These are phyloP conservation scores for Forbesichthys papilliferus DNA, from an alignment of 2,113 vertebrate genomes.

Conservation along the genomic window DNA sequence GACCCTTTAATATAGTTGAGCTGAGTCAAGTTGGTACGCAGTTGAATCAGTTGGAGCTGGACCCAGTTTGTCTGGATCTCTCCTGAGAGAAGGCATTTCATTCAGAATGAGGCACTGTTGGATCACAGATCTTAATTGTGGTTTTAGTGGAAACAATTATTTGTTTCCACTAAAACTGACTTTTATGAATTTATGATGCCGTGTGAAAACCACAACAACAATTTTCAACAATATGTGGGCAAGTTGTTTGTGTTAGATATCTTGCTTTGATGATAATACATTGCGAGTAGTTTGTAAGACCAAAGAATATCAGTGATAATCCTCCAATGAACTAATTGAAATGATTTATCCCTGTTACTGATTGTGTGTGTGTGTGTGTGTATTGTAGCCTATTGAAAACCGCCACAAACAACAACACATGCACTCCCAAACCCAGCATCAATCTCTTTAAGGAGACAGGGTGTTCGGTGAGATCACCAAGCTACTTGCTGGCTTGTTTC, in stretches of 20 bases:
- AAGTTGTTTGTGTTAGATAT: constrained; percentile 26
- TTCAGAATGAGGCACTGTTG: constrained; percentile 34
- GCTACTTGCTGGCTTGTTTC: constrained; percentile 58
- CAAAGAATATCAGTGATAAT: constrained; percentile 18
- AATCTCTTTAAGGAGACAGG: constrained; percentile 35
- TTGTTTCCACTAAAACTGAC: constrained; percentile 19
- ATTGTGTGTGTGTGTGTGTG: too few species aligned
- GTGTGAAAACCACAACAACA: constrained; percentile 48
- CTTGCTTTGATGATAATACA: background rate
- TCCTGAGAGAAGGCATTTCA: constrained; percentile 47
- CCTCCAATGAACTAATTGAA: background rate
- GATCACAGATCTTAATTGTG: constrained; percentile 48
- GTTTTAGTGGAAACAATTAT: constrained; percentile 38
- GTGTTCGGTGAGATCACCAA: constrained; percentile 50
- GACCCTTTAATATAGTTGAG: constrained; percentile 43
- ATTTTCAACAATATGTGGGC: constrained; percentile 12
- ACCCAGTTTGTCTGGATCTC: constrained; percentile 57
- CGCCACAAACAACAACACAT: constrained; percentile 13
- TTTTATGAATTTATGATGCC: constrained; percentile 33
- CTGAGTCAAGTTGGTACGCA: constrained; percentile 54
- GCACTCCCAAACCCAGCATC: background rate
- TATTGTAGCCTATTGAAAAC: constrained; percentile 17
- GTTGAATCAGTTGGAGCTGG: constrained; percentile 23
- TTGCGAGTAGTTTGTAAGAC: constrained; percentile 7
- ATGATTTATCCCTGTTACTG: too few species aligned